Base-by-base conservation (phyloP, 30 jellyfish, hydroid and myxozoan species). In the Aurelia sp. region DNA sequence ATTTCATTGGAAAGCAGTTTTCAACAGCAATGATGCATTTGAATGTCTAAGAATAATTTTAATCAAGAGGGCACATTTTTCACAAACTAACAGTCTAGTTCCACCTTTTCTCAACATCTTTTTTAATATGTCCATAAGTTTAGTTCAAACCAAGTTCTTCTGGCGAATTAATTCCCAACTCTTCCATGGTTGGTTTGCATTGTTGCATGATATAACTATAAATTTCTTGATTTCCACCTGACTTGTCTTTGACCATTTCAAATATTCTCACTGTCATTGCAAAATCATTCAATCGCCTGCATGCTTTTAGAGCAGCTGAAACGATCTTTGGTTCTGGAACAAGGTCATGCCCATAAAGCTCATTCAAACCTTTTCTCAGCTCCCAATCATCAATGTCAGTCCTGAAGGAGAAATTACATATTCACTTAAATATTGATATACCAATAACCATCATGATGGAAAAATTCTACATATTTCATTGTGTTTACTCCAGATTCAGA, bases 261-360 rank as follows among this genome's bases (percentile, higher is more conserved):
- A 94, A 88, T 63, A 94, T 63, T 40, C 99, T 96, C 27, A 94
- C 97, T 19, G 99, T 76, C 99, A 89, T 85, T 40, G 97, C 94
- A 68, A 60, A 84, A 38, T 94, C 97, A 67, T 94, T 70, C n/a
- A 94, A 74, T 18, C 99, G 92, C 22, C 99, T 79, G 84, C 98
- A 92, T 10, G 99, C 99, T 58, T 70, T 82, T 44, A 94, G 81
- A 9, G 99, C 99, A 30, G 99, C 91, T 48, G 78, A 70, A 24
- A 94, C 83, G 78, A 94, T 94, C 93, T 94, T 94, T 67, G 99
- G 99, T 65, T 94, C 99, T 68, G 99, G 99, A 3, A 94, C 97
- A 44, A 88, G 92, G 80, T 94, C 99, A 80, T 88, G 92, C 9
- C 97, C 99, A 65, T 94, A 85, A 52, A 94, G 77, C 22, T 94